Evolutionary conservation across 2,888 invertebrate genomes (phyloP).

Genomic region (Imbricaverruca yamaguchii): DNA sequence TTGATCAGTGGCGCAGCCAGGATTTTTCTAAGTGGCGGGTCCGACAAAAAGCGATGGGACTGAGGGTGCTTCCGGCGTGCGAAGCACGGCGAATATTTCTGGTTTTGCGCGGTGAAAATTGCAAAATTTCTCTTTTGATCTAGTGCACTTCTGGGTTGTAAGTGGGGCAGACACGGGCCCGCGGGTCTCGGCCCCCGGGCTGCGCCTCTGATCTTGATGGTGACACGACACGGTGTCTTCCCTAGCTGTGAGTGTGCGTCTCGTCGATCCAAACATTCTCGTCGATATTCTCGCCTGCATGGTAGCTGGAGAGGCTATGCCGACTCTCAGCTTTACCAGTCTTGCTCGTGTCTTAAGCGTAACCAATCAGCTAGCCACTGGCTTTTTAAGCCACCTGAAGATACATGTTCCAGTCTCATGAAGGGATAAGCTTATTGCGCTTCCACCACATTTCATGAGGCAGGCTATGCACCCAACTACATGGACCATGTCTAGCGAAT

Average conservation of each 20-base stretch:
- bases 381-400: too few species aligned
- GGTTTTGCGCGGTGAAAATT: too few species aligned
- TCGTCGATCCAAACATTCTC: slow-evolving; percentile 8
- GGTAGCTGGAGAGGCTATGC: not conserved
- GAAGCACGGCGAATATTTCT: too few species aligned
- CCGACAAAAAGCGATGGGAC: not conserved
- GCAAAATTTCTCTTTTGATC: too few species aligned
- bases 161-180: too few species aligned
- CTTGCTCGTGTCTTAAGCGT: not conserved
- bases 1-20: not conserved
- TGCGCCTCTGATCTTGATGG: not conserved
- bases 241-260: not conserved
- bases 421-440: not conserved
- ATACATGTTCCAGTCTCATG: not conserved
- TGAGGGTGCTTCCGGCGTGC: too few species aligned
- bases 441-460: not conserved
- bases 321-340: not conserved
- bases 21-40: not conserved
- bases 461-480: not conserved
- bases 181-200: not conserved
- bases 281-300: not conserved
- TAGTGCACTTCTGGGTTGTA: not conserved
- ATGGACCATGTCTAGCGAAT: not conserved
- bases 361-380: not conserved
- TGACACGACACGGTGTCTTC: not conserved